Evolutionary conservation across 2,888 invertebrate species (phyloP).

Genomic region (Dendrolimus pini): DNA sequence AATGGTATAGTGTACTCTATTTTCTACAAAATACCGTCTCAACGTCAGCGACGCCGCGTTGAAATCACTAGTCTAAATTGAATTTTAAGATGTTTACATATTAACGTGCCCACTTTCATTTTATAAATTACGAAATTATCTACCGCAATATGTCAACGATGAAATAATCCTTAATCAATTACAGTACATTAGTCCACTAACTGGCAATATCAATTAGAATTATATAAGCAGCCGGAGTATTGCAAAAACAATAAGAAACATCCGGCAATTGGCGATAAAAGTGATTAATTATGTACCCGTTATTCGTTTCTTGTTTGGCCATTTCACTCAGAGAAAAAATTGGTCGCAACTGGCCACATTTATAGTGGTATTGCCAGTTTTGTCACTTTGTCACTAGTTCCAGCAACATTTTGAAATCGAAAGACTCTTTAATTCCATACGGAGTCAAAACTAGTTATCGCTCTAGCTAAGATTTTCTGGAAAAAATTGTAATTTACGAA

Average conservation of each 20-base stretch:
- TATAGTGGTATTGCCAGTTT: neutral
- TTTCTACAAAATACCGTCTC: too few species aligned
- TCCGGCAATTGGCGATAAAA: neutral
- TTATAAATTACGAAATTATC: neutral
- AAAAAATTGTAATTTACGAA: too few species aligned
- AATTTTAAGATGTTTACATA: too few species aligned
- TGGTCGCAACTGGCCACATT: neutral
- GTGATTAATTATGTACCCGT: neutral
- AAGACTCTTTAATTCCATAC: too few species aligned
- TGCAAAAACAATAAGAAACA: neutral
- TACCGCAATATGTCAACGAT: neutral
- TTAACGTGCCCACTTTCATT: neutral
- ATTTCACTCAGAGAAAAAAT: neutral
- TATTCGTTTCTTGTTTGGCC: neutral
- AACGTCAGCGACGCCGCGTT: too few species aligned
- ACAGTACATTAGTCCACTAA: neutral
- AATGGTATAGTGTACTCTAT: too few species aligned
- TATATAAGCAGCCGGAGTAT: neutral
- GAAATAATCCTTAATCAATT: neutral
- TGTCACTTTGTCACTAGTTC: too few species aligned
- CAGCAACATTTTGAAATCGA: too few species aligned
- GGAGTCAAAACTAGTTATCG: too few species aligned
- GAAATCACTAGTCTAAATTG: too few species aligned
- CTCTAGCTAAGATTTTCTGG: too few species aligned
- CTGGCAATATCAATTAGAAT: neutral